These are phyloP conservation scores for Corythoichthys haematopterus DNA, from an alignment of 2,113 vertebrate species.

Conservation along the genomic window DNA sequence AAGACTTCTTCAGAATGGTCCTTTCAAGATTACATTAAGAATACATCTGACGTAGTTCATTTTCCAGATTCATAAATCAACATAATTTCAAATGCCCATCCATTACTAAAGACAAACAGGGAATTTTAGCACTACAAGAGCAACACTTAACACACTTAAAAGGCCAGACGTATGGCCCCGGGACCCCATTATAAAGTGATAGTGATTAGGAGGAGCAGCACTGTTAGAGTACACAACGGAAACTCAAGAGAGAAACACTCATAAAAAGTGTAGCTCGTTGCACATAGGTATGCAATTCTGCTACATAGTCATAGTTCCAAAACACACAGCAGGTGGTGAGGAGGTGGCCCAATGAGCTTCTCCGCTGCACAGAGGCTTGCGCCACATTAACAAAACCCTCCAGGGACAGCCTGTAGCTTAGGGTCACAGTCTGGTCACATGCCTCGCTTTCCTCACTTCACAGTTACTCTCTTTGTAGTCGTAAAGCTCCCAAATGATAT, in stretches of 20 bases:
- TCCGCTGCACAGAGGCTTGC: conserved; percentile 44
- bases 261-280: conserved; percentile 30
- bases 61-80: background rate
- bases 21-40: background rate
- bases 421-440: conserved; percentile 61
- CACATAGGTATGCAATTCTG: conserved; percentile 16
- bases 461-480: conserved; percentile 29
- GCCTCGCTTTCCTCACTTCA: conserved; percentile 49
- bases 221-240: conserved; percentile 33
- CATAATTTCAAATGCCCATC: background rate
- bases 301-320: conserved; percentile 8
- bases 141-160: conserved; percentile 24
- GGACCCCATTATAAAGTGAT: conserved; percentile 52
- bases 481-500: conserved; percentile 31
- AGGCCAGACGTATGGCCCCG: conserved; percentile 51
- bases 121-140: conserved; percentile 18
- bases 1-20: background rate
- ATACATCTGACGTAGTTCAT: background rate
- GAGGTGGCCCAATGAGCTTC: conserved; percentile 52
- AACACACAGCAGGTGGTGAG: conserved; percentile 53
- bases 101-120: conserved; percentile 13
- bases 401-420: conserved; percentile 57
- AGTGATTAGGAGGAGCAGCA: conserved; percentile 54
- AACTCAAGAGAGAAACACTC: conserved; percentile 12
- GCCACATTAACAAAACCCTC: conserved; percentile 63